Evolutionary conservation across 2,888 invertebrate genomes (phyloP).

Genomic region (Conops quadrifasciatus): DNA sequence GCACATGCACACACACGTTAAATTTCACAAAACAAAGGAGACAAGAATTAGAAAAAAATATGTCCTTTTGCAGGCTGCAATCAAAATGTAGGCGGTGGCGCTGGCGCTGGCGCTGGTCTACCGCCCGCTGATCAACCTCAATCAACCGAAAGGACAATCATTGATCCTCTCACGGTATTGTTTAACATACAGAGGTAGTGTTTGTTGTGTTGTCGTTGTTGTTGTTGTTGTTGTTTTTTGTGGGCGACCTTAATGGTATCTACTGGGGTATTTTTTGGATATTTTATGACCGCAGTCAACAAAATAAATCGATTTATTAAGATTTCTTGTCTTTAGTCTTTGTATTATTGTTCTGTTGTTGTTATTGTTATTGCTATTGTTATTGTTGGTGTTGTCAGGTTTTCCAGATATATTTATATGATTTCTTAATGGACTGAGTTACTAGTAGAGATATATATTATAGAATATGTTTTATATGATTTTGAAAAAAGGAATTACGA

Average conservation of each 20-base stretch:
- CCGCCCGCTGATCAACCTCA: conserved; percentile 4
- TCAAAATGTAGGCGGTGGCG: background rate
- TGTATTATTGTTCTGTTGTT: background rate
- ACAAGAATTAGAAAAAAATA: background rate
- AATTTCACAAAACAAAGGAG: background rate
- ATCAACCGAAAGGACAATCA: conserved; percentile 17
- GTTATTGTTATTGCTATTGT: background rate
- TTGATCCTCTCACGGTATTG: background rate
- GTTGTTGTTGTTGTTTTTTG: background rate
- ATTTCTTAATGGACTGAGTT: conserved; percentile 31
- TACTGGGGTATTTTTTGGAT: background rate
- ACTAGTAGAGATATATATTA: too few relatives aligned
- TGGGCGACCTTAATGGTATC: background rate
- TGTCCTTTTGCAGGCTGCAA: background rate
- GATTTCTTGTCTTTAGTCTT: background rate
- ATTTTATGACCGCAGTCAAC: background rate
- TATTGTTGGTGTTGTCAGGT: too few relatives aligned
- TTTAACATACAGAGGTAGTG: background rate
- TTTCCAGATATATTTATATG: too few relatives aligned
- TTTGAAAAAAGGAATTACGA: too few relatives aligned
- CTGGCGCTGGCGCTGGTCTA: background rate
- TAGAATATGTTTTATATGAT: too few relatives aligned
- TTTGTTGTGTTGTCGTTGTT: background rate
- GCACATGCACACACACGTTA: background rate
- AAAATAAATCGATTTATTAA: too few relatives aligned